A percentile compares a stretch with the other conserved stretches of the same genome.
phyloP scores from a whole-genome alignment of 2,888 invertebrate genomes.

The Tineola bisselliella region DNA sequence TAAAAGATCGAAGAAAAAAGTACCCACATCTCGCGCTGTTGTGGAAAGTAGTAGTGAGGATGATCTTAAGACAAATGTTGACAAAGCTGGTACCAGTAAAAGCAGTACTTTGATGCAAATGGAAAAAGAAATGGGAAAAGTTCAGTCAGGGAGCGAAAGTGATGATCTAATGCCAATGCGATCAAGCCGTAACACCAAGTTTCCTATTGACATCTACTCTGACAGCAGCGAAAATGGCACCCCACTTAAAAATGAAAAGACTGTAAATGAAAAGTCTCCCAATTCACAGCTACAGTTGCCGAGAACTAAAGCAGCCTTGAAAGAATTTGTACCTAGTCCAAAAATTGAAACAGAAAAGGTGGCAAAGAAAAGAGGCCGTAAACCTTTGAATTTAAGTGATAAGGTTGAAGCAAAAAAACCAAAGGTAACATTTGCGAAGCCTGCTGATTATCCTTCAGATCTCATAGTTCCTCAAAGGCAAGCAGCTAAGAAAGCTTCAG shows the following conservation, averaged over 20 bases:
- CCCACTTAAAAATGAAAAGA: constrained; percentile 60
- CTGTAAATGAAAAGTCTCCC: constrained; percentile 65
- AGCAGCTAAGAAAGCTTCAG: constrained; percentile 91
- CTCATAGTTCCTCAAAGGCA: constrained; percentile 89
- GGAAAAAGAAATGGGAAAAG: constrained; percentile 77
- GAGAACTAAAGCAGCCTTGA: constrained; percentile 85
- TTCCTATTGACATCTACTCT: constrained; percentile 82
- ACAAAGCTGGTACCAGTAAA: constrained; percentile 68
- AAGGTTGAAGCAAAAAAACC: constrained; percentile 62
- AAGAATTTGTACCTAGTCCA: constrained; percentile 75
- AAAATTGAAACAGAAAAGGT: constrained; percentile 44
- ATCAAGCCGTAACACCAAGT: constrained; percentile 64
- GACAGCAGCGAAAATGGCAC: constrained; percentile 77
- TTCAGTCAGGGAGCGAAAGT: constrained; percentile 78
- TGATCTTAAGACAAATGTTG: constrained; percentile 54
- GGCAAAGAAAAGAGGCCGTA: constrained; percentile 52
- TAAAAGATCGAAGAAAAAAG: constrained; percentile 57
- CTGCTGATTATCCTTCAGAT: constrained; percentile 76
- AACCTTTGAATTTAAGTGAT: constrained; percentile 52
- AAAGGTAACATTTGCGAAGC: constrained; percentile 51
- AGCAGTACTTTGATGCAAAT: constrained; percentile 75
- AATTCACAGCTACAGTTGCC: constrained; percentile 74
- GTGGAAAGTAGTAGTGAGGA: constrained; percentile 73
- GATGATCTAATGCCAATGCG: constrained; percentile 79
- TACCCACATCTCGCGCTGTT: constrained; percentile 54